Percentiles rank a stretch among this genome's conserved stretches.
phyloP scores from a whole-genome alignment of 2,888 invertebrate species.

The Cosmia pyralina region DNA sequence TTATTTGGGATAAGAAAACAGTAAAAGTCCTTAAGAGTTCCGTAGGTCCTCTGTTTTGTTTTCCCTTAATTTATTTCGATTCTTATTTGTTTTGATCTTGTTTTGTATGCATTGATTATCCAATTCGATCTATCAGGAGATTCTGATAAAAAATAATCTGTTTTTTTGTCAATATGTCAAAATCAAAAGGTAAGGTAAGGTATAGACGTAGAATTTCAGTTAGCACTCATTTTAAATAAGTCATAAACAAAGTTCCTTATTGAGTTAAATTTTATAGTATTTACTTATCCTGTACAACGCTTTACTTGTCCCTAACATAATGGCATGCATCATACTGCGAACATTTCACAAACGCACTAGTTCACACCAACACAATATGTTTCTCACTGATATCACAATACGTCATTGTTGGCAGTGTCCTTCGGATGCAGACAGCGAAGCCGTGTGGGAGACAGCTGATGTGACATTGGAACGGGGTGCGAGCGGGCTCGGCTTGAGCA shows the following conservation, averaged over 20 bases:
- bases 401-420: slow-evolving; percentile 74
- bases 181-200: no score
- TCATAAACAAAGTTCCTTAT: not conserved
- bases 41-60: slow-evolving; percentile 14
- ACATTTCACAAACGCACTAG: slow-evolving; percentile 20
- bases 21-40: slow-evolving; percentile 7
- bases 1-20: slow-evolving; percentile 26
- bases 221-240: not conserved
- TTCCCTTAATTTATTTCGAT: slow-evolving; percentile 13
- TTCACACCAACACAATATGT: slow-evolving; percentile 19
- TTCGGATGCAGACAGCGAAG: slow-evolving; percentile 90
- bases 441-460: slow-evolving; percentile 97
- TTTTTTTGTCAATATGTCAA: no score
- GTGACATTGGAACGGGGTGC: slow-evolving; percentile 96
- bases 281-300: not conserved
- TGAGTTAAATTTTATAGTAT: not conserved
- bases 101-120: not conserved
- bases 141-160: no score
- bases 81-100: slow-evolving; percentile 15
- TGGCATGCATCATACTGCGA: not conserved
- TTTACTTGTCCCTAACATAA: not conserved
- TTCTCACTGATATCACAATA: slow-evolving; percentile 38
- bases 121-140: not conserved
- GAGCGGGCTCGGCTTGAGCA: slow-evolving; percentile 98
- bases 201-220: not conserved